A percentile compares a stretch with the other conserved stretches of the same genome.
These are phyloP conservation scores for Apodemia hepburni DNA, from an alignment of 2,888 invertebrate species.

Conservation along the genomic window DNA sequence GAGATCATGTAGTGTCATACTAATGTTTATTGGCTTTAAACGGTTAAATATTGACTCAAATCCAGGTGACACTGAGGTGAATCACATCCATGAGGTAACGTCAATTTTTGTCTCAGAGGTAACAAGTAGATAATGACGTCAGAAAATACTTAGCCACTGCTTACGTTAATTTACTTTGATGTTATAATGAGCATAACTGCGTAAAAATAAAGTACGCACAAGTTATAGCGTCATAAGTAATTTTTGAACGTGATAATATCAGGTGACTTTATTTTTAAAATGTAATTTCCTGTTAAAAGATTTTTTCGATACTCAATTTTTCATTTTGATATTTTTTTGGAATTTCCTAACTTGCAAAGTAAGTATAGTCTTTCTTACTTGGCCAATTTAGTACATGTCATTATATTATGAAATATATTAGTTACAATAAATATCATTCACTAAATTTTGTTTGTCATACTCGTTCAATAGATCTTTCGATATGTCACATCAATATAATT, in stretches of 20 bases:
- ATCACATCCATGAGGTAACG: background rate
- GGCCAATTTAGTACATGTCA: no score
- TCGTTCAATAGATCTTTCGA: no score
- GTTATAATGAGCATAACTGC: background rate
- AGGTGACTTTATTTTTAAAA: no score
- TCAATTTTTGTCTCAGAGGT: background rate
- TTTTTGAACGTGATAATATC: background rate
- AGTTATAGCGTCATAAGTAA: background rate
- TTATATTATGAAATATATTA: no score
- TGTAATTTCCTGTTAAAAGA: no score
- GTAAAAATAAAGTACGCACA: background rate
- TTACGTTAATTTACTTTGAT: constrained; percentile 2
- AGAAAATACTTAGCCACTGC: background rate
- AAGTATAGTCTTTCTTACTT: no score
- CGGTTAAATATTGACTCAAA: background rate
- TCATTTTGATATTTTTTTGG: no score
- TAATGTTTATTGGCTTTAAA: background rate
- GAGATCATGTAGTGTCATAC: background rate
- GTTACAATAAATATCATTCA: no score
- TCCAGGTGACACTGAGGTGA: background rate
- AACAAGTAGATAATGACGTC: background rate
- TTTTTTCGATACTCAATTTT: no score
- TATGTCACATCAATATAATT: no score
- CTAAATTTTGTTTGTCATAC: no score
- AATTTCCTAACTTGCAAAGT: no score